Percentiles rank a stretch among this genome's conserved stretches.
phyloP scores from a whole-genome alignment of 2,797 vertebrate species.

The Poeciliopsis turneri region DNA sequence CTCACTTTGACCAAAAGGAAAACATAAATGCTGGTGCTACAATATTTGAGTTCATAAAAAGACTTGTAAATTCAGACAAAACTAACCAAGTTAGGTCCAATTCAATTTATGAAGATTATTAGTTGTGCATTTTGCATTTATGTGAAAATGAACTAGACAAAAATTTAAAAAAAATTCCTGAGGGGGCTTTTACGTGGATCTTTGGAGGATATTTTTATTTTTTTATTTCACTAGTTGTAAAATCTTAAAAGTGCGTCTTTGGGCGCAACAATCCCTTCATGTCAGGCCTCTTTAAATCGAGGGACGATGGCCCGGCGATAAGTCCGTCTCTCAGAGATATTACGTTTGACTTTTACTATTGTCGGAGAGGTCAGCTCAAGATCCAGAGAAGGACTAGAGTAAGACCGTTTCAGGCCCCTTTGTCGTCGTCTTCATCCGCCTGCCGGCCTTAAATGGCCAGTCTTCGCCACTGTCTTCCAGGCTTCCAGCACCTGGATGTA shows the following conservation, averaged over 20 bases:
- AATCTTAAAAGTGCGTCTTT: conserved; percentile 1
- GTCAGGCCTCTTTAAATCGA: conserved; percentile 80
- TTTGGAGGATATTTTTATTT: conserved; percentile 10
- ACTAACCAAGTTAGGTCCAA: conserved; percentile 55
- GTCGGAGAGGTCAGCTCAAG: conserved; percentile 69
- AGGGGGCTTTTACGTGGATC: neutral
- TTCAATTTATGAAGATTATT: conserved; percentile 22
- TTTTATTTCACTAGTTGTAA: conserved; percentile 11
- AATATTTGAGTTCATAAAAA: neutral
- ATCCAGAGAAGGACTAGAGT: conserved; percentile 91
- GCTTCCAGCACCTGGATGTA: conserved; percentile 83
- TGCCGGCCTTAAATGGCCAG: too few relatives aligned
- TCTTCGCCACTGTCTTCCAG: conserved; percentile 65
- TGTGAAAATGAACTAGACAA: conserved; percentile 60
- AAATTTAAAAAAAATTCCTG: conserved; percentile 6
- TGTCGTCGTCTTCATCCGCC: conserved; percentile 50
- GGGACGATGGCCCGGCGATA: conserved; percentile 85
- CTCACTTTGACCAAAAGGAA: neutral
- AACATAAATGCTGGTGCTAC: neutral
- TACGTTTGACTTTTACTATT: conserved; percentile 79
- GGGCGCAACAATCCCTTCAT: neutral
- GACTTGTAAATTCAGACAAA: conserved; percentile 18
- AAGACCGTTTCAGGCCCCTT: conserved; percentile 83
- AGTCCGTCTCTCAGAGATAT: conserved; percentile 89
- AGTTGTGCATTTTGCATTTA: neutral